phyloP scores from a whole-genome alignment of 2,113 vertebrate species.

The Damaliscus lunatus region DNA sequence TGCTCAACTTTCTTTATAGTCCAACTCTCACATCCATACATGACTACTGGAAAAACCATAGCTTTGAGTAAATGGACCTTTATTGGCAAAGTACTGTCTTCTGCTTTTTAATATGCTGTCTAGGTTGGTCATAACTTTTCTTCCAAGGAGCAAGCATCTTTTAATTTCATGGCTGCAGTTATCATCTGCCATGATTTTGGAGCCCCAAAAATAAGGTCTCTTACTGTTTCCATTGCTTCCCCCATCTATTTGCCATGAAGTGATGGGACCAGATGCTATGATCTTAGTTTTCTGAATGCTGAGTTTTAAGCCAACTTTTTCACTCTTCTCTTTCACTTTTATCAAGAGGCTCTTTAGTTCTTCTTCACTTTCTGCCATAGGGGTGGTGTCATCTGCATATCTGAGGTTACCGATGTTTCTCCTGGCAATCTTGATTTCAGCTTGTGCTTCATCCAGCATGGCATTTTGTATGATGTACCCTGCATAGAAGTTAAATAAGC shows the following conservation, averaged over 20 bases:
- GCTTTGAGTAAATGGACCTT: not conserved
- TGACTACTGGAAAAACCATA: not conserved
- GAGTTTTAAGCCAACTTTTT: not conserved
- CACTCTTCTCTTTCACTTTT: not conserved
- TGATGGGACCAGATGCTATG: not conserved
- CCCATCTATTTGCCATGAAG: not conserved
- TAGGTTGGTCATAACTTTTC: not conserved
- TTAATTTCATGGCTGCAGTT: not conserved
- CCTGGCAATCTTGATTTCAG: not conserved
- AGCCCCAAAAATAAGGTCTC: rapidly evolving
- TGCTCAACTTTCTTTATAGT: not conserved
- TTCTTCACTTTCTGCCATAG: not conserved
- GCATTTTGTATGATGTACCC: not conserved
- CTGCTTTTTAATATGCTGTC: not conserved
- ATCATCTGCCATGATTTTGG: not conserved
- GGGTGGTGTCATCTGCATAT: not conserved
- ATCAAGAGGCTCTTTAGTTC: not conserved
- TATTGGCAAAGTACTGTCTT: not conserved
- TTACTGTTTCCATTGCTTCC: not conserved
- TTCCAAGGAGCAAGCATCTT: not conserved
- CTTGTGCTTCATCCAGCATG: not conserved
- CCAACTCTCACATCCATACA: not conserved
- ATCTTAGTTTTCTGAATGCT: not conserved
- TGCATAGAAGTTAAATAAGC: not conserved
- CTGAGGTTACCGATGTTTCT: not conserved